These are phyloP conservation scores for Sesamia inferens DNA, from an alignment of 2,888 invertebrate genomes.

Conservation along the genomic window DNA sequence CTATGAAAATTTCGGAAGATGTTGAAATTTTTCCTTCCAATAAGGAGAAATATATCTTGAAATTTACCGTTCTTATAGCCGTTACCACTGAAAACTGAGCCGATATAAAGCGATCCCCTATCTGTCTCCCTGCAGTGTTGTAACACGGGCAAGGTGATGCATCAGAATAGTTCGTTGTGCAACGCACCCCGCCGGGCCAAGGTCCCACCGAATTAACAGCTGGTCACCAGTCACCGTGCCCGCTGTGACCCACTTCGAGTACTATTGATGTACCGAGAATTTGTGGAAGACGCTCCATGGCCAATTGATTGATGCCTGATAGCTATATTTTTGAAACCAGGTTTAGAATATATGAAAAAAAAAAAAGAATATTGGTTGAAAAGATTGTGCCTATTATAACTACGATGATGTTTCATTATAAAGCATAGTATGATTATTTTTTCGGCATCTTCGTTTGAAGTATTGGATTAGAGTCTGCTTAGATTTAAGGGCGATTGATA, in stretches of 20 bases:
- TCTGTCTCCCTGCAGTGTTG: conserved; percentile 57
- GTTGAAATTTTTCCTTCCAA: rapidly evolving
- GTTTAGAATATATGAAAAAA: background rate
- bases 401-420: background rate
- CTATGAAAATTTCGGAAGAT: background rate
- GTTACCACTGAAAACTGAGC: background rate
- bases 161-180: conserved; percentile 82
- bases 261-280: conserved; percentile 30
- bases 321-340: background rate
- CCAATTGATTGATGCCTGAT: conserved; percentile 13
- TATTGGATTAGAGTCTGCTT: background rate
- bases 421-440: background rate
- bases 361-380: background rate
- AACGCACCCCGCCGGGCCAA: conserved; percentile 77
- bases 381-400: background rate
- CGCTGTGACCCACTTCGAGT: conserved; percentile 63
- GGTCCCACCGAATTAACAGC: conserved; percentile 72
- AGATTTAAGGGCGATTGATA: no score
- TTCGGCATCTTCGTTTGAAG: background rate
- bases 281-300: conserved; percentile 23
- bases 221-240: conserved; percentile 56
- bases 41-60: background rate
- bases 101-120: conserved; percentile 38
- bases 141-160: conserved; percentile 76
- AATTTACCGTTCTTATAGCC: background rate